Evolutionary conservation across 2,113 vertebrate genomes (phyloP), one percentile per base, ranked within the genome.

Genomic region (Hippocampus comes): DNA sequence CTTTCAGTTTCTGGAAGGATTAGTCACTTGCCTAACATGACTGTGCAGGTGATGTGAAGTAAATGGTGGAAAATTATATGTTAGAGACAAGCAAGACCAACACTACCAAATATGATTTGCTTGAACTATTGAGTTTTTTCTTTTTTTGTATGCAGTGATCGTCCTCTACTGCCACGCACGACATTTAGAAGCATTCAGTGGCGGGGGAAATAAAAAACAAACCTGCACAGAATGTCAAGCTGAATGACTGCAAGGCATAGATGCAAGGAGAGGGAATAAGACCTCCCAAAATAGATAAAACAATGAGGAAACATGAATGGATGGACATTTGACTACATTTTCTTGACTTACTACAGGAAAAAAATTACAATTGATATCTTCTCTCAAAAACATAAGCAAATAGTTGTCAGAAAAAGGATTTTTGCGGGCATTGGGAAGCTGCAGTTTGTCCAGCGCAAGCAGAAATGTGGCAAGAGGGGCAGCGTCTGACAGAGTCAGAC

Each of bases 381-480:
- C 51, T 55, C 51, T 14, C 25, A 46, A 61, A 5, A 42, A 2
- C 7, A 20, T 21, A 53, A 21, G 2, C 9, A 83, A 75, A 49
- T 10, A 10, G 41, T 18, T 30, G 23, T 38, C 41, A 61, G 46
- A 14, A 25, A 70, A 7, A n/a, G 12, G 42, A 61, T 55, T 70
- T 43, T 34, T 74, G 59, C 41, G 67, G 41, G 20, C 23, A 14
- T 48, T 49, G 76, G 71, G 63, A 79, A 56, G 70, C 68, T 63
- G 65, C 75, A 72, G 68, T 69, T 68, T 77, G 71, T 78, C 74
- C 63, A 69, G 78, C 25, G 67, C 70, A 46, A 51, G 61, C 43
- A 65, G 64, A 72, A 66, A 70, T 63, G 59, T 9, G 61, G 70
- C 68, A 17, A 72, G 73, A 79, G 77, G 71, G 59, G 79, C 63